Conservation (phyloP, 2,113 vertebrate genomes). For the Perca flavescens region DNA sequence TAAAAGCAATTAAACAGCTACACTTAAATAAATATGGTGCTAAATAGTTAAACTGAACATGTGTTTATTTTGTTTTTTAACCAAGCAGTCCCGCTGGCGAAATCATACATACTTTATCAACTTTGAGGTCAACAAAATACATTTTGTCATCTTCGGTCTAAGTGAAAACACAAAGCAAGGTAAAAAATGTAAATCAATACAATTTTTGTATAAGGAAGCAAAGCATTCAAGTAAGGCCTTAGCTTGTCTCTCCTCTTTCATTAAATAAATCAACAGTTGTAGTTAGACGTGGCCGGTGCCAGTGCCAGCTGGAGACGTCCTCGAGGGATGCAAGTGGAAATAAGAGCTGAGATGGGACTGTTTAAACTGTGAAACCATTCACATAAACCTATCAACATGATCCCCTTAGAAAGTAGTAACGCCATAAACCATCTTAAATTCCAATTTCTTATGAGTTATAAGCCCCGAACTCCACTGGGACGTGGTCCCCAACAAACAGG, state of each 20-base stretch:
- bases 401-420: constrained; percentile 28
- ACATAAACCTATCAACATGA: constrained; percentile 12
- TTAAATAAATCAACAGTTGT: constrained; percentile 51
- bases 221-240: constrained; percentile 50
- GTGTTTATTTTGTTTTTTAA: constrained; percentile 44
- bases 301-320: constrained; percentile 57
- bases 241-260: constrained; percentile 26
- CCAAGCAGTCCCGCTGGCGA: constrained; percentile 38
- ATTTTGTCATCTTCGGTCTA: constrained; percentile 1
- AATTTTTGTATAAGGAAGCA: constrained; percentile 24
- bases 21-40: constrained; percentile 57
- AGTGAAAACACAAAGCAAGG: constrained; percentile 43
- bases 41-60: constrained; percentile 36
- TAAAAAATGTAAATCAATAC: constrained; percentile 39
- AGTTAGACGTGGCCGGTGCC: constrained; percentile 27
- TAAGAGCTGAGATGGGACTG: constrained; percentile 15
- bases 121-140: constrained; percentile 17
- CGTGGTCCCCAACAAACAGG: neutral
- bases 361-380: constrained; percentile 44
- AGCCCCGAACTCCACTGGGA: constrained; percentile 37
- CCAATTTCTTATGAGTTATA: constrained; percentile 3
- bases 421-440: constrained; percentile 22
- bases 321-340: constrained; percentile 14
- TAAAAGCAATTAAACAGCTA: constrained; percentile 21
- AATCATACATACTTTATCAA: constrained; percentile 34